These are phyloP conservation scores for fruit fly (Drosophila melanogaster) DNA, from an alignment of 1,140 invertebrate species.

Conservation along the genomic window Release_6_plus_ISO1_MT NT_033777.3:6885001-6885500, in stretches of 20 bases:
- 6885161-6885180: neutral
- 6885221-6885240: conserved; percentile 11
- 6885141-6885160: neutral
- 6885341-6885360: conserved; percentile 72
- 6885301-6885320: conserved; percentile 65
- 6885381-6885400: conserved; percentile 43
- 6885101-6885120: no score
- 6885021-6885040: no score
- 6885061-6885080: no score
- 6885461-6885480: conserved; percentile 70
- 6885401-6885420: conserved; percentile 59
- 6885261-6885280: conserved; percentile 25
- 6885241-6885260: conserved; percentile 25
- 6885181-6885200: conserved; percentile 46
- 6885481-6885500: conserved; percentile 81
- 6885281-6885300: conserved; percentile 49
- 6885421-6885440: conserved; percentile 63
- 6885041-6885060: no score
- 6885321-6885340: conserved; percentile 51
- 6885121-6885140: neutral
- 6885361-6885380: conserved; percentile 43
- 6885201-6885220: conserved; percentile 63
- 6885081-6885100: no score
- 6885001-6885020: no score
- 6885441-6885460: conserved; percentile 62